Conservation (phyloP, 2,113 vertebrate species). For the Ivindomyrus marchei region DNA sequence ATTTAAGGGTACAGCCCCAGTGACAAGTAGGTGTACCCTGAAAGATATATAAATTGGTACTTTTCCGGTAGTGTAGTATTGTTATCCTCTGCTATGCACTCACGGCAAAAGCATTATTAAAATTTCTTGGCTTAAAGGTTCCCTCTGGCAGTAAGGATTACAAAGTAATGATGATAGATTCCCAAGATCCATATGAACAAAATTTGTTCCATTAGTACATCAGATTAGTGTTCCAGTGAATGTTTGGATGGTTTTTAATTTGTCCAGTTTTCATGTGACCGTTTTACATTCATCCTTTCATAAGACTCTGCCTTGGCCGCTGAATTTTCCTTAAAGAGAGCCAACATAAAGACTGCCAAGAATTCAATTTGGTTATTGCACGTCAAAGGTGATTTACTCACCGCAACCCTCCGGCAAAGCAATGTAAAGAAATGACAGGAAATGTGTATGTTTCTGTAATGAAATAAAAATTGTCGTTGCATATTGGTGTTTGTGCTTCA, state of each 20-base stretch:
- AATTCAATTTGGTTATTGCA: background rate
- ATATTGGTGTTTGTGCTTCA: background rate
- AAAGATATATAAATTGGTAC: background rate
- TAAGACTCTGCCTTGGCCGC: background rate
- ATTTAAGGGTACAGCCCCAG: background rate
- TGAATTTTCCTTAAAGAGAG: background rate
- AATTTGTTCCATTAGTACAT: background rate
- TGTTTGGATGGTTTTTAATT: background rate
- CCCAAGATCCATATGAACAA: background rate
- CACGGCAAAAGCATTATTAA: background rate
- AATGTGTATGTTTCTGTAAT: background rate
- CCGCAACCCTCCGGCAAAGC: background rate
- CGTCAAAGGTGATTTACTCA: background rate
- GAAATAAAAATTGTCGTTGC: background rate
- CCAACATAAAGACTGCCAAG: background rate
- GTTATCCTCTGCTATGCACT: background rate
- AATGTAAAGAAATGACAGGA: background rate
- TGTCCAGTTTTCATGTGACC: background rate
- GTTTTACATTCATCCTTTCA: background rate
- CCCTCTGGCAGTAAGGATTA: background rate
- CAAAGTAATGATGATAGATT: background rate
- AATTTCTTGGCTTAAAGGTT: background rate
- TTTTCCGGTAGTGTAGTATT: background rate
- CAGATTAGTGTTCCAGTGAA: background rate
- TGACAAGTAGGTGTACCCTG: background rate